phyloP scores from a whole-genome alignment of 1,140 invertebrate species.

The Teleogryllus occipitalis region DNA sequence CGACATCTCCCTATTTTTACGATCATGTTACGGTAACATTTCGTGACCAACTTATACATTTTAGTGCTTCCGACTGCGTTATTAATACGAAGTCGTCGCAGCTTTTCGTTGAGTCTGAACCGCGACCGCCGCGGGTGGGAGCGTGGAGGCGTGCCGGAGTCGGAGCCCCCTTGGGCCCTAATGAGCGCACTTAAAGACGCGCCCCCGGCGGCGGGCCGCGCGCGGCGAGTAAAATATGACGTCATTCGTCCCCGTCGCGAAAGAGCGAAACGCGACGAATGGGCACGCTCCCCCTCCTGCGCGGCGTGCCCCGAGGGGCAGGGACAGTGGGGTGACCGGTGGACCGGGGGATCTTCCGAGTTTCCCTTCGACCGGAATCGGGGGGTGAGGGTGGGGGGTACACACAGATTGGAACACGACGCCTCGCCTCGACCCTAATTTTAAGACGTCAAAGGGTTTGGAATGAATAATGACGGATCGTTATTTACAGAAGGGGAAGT shows the following conservation, averaged over 20 bases:
- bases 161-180: background rate
- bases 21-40: no score
- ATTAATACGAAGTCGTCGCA: no score
- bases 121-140: no score
- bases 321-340: background rate
- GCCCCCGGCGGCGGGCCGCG: no score
- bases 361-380: background rate
- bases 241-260: background rate
- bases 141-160: no score
- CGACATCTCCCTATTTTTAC: no score
- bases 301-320: background rate
- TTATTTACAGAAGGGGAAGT: constrained; percentile 1
- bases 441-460: background rate
- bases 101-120: no score
- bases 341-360: background rate
- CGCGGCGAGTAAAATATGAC: background rate
- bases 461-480: constrained; percentile 1
- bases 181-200: background rate
- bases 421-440: background rate
- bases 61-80: no score
- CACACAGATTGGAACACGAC: background rate
- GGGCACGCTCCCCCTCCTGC: background rate
- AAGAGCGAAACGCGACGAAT: background rate
- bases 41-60: no score
- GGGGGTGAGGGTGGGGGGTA: background rate